Evolutionary conservation across 1,140 invertebrate species (phyloP).

Genomic region (Platyura marginata): DNA sequence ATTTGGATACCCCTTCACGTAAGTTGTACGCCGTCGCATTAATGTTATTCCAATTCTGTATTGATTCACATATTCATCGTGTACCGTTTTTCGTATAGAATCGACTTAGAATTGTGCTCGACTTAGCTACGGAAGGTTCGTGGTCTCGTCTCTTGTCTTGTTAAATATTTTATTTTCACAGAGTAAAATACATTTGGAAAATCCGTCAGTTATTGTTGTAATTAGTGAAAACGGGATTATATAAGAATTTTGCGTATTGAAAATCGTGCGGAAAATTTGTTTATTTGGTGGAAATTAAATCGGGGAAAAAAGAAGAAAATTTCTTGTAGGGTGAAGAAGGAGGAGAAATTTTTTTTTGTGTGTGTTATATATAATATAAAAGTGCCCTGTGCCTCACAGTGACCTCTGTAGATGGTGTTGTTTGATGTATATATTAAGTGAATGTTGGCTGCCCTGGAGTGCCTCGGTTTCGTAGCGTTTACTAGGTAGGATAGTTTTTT

Average conservation of each 20-base stretch:
- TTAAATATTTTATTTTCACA: constrained; percentile 1
- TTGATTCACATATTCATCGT: neutral
- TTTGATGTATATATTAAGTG: constrained; percentile 19
- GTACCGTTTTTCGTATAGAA: neutral
- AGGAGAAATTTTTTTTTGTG: neutral
- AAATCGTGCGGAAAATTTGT: neutral
- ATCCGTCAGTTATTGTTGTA: neutral
- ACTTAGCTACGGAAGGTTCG: constrained; percentile 3
- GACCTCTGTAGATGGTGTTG: constrained; percentile 4
- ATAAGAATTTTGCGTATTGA: neutral
- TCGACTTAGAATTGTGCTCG: constrained; percentile 4
- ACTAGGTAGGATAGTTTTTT: constrained; percentile 26
- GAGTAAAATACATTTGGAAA: neutral
- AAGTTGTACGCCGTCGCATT: neutral
- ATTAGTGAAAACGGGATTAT: neutral
- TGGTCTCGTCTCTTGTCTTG: neutral
- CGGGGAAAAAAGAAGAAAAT: neutral
- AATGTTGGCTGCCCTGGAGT: constrained; percentile 27
- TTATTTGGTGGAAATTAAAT: neutral
- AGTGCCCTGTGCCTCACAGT: neutral
- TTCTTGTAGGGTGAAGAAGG: neutral
- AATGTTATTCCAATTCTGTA: neutral
- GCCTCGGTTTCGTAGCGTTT: constrained; percentile 26
- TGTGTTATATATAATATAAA: too few species aligned
- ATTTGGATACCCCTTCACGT: neutral